phyloP scores from a whole-genome alignment of 1,140 invertebrate genomes.

The Polypedilum pembai region DNA sequence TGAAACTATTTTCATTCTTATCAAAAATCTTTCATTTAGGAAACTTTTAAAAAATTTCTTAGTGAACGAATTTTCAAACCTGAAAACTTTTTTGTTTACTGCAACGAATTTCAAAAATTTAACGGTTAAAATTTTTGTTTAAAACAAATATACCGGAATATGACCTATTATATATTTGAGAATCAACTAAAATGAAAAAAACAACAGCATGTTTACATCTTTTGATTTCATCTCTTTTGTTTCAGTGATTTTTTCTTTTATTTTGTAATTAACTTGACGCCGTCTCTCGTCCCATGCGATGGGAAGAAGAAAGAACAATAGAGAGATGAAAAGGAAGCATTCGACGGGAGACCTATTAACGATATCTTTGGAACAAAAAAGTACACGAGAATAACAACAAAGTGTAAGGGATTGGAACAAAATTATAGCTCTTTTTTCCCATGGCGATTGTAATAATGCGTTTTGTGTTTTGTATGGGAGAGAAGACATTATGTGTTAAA shows the following conservation, averaged over 20 bases:
- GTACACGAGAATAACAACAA: background rate
- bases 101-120: too few relatives aligned
- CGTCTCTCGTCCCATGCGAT: background rate
- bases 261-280: conserved; percentile 11
- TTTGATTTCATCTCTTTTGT: background rate
- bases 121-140: too few relatives aligned
- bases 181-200: background rate
- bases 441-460: conserved; percentile 1
- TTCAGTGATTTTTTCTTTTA: background rate
- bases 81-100: too few relatives aligned
- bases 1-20: too few relatives aligned
- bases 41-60: too few relatives aligned
- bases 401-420: background rate
- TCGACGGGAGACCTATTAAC: conserved; percentile 3
- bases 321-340: background rate
- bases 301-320: background rate
- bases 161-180: too few relatives aligned
- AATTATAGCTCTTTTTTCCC: background rate
- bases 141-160: too few relatives aligned
- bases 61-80: too few relatives aligned
- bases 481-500: background rate
- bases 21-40: too few relatives aligned
- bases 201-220: background rate
- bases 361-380: background rate
- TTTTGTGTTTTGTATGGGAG: background rate